phyloP scores from a whole-genome alignment of 2,888 invertebrate genomes.

The Tenthredo mesomela region DNA sequence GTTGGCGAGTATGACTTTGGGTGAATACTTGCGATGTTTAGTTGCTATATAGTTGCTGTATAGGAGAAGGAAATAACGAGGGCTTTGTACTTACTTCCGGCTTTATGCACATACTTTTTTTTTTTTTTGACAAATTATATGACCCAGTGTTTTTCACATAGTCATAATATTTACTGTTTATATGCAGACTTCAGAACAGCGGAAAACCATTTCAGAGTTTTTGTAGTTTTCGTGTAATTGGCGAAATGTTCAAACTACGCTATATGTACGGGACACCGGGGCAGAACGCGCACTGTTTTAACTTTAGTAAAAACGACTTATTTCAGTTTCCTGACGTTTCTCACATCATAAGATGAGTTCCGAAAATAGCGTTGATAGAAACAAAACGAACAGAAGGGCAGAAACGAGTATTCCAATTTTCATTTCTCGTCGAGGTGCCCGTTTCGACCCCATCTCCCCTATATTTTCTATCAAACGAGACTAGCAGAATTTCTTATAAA shows the following conservation, averaged over 20 bases:
- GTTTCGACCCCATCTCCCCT: no score
- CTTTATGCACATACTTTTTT: conserved; percentile 15
- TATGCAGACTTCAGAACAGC: neutral
- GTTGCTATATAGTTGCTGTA: conserved; percentile 4
- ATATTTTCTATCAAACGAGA: neutral
- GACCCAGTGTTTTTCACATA: neutral
- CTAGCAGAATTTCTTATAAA: neutral
- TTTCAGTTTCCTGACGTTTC: no score
- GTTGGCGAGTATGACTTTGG: neutral
- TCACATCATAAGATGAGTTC: no score
- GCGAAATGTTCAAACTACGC: neutral
- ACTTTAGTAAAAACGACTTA: no score
- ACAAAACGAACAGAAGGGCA: no score
- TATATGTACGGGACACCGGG: neutral
- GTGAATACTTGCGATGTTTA: neutral
- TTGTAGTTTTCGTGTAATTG: neutral
- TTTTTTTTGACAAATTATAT: neutral
- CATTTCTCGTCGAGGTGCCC: no score
- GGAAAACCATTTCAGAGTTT: neutral
- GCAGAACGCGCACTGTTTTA: no score
- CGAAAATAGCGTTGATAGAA: no score
- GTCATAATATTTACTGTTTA: neutral
- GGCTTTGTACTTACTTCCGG: neutral
- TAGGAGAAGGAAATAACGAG: neutral
- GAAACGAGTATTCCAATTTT: no score